Conservation (phyloP, 2,888 invertebrate genomes). For the Dryomyza anilis region DNA sequence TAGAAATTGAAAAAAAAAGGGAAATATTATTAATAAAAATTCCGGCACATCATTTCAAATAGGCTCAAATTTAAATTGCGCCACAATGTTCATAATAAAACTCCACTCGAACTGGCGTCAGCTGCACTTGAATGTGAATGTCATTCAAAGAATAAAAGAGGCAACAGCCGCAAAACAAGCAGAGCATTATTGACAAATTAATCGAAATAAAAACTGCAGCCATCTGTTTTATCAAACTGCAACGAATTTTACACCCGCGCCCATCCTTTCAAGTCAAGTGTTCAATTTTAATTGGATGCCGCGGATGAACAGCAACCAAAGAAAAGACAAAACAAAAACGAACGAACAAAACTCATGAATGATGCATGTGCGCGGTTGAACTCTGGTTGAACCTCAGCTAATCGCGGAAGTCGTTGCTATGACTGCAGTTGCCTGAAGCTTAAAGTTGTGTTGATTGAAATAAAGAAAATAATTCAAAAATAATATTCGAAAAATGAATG, state of each 20-base stretch:
- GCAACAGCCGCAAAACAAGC: background rate
- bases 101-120: background rate
- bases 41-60: background rate
- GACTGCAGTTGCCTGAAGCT: too few species aligned
- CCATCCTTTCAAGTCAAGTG: background rate
- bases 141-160: background rate
- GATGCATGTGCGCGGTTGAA: constrained; percentile 1
- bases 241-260: background rate
- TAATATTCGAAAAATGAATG: background rate
- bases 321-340: background rate
- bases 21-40: background rate
- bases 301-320: background rate
- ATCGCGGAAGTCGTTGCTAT: background rate
- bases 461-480: too few species aligned
- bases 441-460: too few species aligned
- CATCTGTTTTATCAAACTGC: background rate
- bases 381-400: background rate
- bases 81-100: background rate
- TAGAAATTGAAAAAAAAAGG: constrained; percentile 2
- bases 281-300: background rate
- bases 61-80: background rate
- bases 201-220: background rate
- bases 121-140: constrained; percentile 2
- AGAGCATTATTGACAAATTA: background rate
- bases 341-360: background rate